These are phyloP conservation scores for Penaeus monodon DNA, from an alignment of 2,888 invertebrate species.

Conservation along the genomic window DNA sequence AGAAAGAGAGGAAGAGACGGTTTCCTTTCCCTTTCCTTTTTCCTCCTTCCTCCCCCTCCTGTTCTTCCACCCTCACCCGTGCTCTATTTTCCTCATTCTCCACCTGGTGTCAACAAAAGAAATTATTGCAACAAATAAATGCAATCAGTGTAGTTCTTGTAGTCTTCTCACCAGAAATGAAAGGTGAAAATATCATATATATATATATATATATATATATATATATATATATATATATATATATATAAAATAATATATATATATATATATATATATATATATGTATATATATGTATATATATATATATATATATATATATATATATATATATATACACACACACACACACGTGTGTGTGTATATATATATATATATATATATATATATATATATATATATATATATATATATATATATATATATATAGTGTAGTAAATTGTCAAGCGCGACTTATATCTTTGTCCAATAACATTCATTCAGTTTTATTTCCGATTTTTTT, in stretches of 20 bases:
- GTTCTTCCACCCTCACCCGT: background rate
- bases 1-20: conserved; percentile 1
- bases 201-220: no score
- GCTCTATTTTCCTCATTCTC: no score
- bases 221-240: no score
- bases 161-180: no score
- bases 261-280: background rate
- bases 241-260: background rate
- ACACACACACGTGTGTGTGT: background rate
- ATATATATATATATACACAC: background rate
- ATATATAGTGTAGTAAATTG: no score
- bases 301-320: background rate
- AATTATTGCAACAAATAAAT: background rate
- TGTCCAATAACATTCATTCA: no score
- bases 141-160: no score
- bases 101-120: background rate
- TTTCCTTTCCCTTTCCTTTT: no score
- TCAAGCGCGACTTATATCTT: no score
- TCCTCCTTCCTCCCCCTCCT: background rate
- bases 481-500: no score
- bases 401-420: no score
- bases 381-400: background rate
- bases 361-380: background rate
- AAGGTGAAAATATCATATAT: no score
- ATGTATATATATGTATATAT: background rate